phyloP scores from a whole-genome alignment of 2,797 vertebrate genomes.

The Propithecus deckenii region DNA sequence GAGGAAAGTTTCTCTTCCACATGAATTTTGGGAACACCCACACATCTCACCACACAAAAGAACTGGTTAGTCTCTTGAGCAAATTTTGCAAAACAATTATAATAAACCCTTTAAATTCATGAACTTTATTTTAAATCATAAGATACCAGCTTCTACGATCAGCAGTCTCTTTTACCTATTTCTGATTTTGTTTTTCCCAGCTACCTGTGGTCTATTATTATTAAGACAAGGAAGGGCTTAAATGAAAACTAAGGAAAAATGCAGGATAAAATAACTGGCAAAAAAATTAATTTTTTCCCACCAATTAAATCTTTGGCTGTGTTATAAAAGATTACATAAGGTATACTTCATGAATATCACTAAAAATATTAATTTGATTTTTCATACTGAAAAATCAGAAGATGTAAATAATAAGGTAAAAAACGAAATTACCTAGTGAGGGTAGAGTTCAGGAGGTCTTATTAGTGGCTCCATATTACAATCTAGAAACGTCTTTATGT shows the following conservation, averaged over 20 bases:
- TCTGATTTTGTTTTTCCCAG: background rate
- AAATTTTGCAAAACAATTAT: conserved; percentile 49
- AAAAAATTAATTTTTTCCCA: conserved; percentile 11
- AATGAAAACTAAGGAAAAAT: conserved; percentile 15
- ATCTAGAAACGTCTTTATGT: conserved; percentile 92
- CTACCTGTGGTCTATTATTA: background rate
- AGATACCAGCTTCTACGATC: background rate
- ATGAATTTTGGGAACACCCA: background rate
- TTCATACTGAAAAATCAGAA: conserved; percentile 53
- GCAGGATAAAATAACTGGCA: background rate
- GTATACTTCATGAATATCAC: conserved; percentile 27
- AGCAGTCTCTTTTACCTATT: background rate
- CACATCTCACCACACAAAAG: background rate
- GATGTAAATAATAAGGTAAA: conserved; percentile 71
- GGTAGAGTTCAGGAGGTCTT: conserved; percentile 89
- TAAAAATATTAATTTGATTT: conserved; percentile 79
- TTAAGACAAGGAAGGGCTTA: conserved; percentile 15
- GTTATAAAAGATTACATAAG: conserved; percentile 14
- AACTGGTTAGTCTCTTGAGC: background rate
- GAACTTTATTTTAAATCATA: conserved; percentile 25
- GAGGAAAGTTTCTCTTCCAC: background rate
- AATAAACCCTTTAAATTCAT: background rate
- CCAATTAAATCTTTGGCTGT: conserved; percentile 31
- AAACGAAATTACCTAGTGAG: conserved; percentile 82
- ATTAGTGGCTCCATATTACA: conserved; percentile 93